These are phyloP conservation scores for Melanostoma scalare DNA, from an alignment of 2,888 invertebrate genomes.

Conservation along the genomic window DNA sequence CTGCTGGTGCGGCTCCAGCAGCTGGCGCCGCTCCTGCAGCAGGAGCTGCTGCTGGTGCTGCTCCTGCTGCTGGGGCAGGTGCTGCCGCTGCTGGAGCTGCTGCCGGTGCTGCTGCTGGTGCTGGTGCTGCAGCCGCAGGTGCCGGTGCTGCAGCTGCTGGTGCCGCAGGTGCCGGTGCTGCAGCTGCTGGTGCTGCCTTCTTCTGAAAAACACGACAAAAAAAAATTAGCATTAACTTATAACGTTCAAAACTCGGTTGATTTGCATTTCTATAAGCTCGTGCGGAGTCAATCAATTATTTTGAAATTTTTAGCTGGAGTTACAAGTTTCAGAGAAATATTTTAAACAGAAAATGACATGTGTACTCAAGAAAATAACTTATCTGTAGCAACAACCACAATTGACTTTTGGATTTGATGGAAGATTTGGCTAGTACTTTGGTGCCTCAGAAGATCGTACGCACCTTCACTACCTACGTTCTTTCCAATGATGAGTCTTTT, in stretches of 20 bases:
- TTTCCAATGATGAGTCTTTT: too few species aligned
- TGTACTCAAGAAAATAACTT: too few species aligned
- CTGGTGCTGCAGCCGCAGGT: conserved; percentile 67
- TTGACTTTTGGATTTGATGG: too few species aligned
- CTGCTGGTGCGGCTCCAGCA: conserved; percentile 55
- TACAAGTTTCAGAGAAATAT: too few species aligned
- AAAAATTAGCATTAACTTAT: neutral
- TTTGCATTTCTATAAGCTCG: neutral
- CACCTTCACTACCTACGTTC: too few species aligned
- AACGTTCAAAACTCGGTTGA: neutral
- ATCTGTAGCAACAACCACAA: too few species aligned
- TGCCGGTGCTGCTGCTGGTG: conserved; percentile 61
- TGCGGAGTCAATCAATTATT: conserved; percentile 22
- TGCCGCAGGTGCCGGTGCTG: conserved; percentile 73
- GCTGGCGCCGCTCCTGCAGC: conserved; percentile 64
- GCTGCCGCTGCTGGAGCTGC: conserved; percentile 56
- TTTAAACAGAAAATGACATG: too few species aligned
- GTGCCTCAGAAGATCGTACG: too few species aligned
- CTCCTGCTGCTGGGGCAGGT: conserved; percentile 48
- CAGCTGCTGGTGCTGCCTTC: conserved; percentile 76
- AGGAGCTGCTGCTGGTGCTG: conserved; percentile 64
- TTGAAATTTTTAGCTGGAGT: conserved; percentile 2
- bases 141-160: conserved; percentile 72
- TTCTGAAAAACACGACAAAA: conserved; percentile 77
- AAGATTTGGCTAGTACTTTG: too few species aligned